Conservation (phyloP, 2,888 invertebrate genomes). For the Melolontha melolontha region DNA sequence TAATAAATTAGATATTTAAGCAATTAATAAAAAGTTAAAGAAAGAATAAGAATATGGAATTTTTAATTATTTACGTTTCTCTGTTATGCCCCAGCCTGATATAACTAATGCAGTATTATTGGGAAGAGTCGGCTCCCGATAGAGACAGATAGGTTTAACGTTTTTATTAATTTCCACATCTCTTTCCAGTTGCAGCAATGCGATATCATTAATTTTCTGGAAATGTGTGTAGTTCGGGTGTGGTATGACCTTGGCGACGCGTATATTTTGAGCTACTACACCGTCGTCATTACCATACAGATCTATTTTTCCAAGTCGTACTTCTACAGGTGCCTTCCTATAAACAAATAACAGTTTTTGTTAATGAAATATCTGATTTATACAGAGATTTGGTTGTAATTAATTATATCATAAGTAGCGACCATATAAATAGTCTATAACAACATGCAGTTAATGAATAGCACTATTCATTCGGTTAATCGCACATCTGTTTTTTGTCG, state of each 20-base stretch:
- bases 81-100: slow-evolving; percentile 65
- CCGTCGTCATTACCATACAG: slow-evolving; percentile 52
- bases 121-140: slow-evolving; percentile 57
- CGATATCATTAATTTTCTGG: slow-evolving; percentile 64
- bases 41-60: too few species aligned
- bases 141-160: slow-evolving; percentile 67
- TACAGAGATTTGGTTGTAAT: too few species aligned
- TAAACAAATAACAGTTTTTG: too few species aligned
- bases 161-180: slow-evolving; percentile 53
- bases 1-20: too few species aligned
- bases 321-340: slow-evolving; percentile 44
- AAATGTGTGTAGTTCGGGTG: slow-evolving; percentile 61
- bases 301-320: slow-evolving; percentile 59
- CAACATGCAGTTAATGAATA: too few species aligned
- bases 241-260: slow-evolving; percentile 55
- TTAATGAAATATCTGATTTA: too few species aligned
- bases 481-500: too few species aligned
- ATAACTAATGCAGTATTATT: slow-evolving; percentile 56
- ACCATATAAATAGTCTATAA: too few species aligned
- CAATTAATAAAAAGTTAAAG: too few species aligned
- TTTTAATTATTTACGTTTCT: too few species aligned
- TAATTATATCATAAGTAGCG: too few species aligned
- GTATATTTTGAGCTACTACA: slow-evolving; percentile 54
- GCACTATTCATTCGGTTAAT: too few species aligned
- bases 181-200: slow-evolving; percentile 60